Percentiles rank a stretch among this genome's conserved stretches.
Conservation (phyloP, 1,140 invertebrate genomes). For the Trypoxylus dichotomus region DNA sequence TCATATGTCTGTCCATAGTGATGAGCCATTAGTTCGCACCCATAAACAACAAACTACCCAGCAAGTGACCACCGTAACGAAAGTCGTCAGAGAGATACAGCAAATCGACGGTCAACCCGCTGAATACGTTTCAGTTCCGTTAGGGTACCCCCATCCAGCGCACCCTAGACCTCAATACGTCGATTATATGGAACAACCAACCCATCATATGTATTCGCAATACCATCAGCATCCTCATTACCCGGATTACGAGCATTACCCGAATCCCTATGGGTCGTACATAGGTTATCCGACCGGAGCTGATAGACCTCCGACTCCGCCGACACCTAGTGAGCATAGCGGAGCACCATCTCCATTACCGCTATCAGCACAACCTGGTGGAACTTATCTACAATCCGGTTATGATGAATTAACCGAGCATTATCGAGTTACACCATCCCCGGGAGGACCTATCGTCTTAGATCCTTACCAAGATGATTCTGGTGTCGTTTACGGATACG, state of each 20-base stretch:
- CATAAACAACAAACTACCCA: slow-evolving; percentile 57
- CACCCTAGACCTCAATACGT: slow-evolving; percentile 49
- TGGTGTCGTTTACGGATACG: slow-evolving; percentile 66
- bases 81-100: slow-evolving; percentile 61
- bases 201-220: slow-evolving; percentile 54
- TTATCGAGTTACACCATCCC: slow-evolving; percentile 71
- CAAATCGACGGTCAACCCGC: slow-evolving; percentile 60
- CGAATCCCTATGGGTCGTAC: slow-evolving; percentile 55
- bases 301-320: slow-evolving; percentile 61
- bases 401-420: slow-evolving; percentile 67
- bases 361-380: slow-evolving; percentile 50
- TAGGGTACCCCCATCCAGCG: slow-evolving; percentile 49
- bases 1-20: slow-evolving; percentile 56
- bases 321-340: slow-evolving; percentile 62
- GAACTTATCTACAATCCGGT: slow-evolving; percentile 52
- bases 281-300: slow-evolving; percentile 53
- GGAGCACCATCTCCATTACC: slow-evolving; percentile 63
- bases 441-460: slow-evolving; percentile 60
- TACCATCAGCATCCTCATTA: slow-evolving; percentile 55
- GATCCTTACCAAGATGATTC: slow-evolving; percentile 59
- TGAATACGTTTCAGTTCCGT: slow-evolving; percentile 54
- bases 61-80: slow-evolving; percentile 61
- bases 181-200: slow-evolving; percentile 54
- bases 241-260: slow-evolving; percentile 66
- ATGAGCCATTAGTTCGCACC: slow-evolving; percentile 54